Evolutionary conservation across 2,888 invertebrate species (phyloP).

Genomic region (Parnassius orleans): DNA sequence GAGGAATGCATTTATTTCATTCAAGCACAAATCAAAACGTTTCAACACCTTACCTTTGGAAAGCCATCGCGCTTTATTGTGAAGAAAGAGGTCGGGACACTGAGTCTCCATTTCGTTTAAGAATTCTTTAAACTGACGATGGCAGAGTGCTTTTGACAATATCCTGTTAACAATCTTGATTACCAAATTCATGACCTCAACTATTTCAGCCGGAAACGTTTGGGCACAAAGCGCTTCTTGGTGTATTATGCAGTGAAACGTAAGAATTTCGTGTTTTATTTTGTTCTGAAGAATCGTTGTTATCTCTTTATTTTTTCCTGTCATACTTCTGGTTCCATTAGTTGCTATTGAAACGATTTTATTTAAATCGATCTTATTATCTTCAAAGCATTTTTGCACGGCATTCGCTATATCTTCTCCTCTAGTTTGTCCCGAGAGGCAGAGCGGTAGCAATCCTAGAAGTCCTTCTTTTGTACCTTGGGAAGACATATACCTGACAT

Average conservation of each 20-base stretch:
- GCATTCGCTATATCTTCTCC: background rate
- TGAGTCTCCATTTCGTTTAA: background rate
- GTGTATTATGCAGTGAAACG: too few species aligned
- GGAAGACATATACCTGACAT: background rate
- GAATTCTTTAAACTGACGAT: slow-evolving; percentile 1
- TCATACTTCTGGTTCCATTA: too few species aligned
- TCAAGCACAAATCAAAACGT: too few species aligned
- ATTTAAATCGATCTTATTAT: background rate
- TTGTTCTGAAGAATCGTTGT: too few species aligned
- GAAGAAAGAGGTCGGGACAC: background rate
- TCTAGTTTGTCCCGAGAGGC: background rate
- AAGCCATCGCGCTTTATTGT: too few species aligned
- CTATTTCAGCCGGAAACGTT: background rate
- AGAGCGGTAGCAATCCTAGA: background rate
- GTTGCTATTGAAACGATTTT: background rate
- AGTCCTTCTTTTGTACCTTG: background rate
- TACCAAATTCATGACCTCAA: slow-evolving; percentile 1
- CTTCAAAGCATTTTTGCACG: background rate
- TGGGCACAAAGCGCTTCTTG: background rate
- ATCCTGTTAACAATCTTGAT: slow-evolving; percentile 1
- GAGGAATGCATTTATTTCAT: too few species aligned
- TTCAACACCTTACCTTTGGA: too few species aligned
- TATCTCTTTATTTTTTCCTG: too few species aligned
- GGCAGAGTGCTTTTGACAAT: background rate
- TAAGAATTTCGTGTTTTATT: too few species aligned